Conservation (phyloP, 2,113 vertebrate genomes). For the Martes martes region DNA sequence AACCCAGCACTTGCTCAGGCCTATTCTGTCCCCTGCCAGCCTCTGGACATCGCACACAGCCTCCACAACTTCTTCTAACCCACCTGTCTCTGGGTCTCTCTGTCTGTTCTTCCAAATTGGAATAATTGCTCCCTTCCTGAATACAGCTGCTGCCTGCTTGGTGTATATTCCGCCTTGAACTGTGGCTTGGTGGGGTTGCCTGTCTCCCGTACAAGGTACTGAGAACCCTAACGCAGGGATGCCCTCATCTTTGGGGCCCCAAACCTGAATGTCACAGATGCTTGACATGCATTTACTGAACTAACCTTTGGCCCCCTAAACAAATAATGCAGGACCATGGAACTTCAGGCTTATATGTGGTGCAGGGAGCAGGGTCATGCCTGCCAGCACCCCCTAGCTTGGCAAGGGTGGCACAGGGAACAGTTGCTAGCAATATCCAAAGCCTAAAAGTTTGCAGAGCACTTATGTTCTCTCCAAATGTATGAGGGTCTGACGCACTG, state of each 20-base stretch:
- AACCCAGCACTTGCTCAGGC: not conserved
- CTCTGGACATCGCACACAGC: not conserved
- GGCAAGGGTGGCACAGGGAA: not conserved
- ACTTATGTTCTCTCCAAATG: not conserved
- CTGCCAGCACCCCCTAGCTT: not conserved
- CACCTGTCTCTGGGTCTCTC: not conserved
- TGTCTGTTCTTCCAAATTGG: not conserved
- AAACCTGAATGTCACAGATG: not conserved
- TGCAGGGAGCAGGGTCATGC: fast-evolving
- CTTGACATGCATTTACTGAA: not conserved
- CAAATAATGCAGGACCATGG: not conserved
- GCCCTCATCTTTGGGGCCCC: not conserved
- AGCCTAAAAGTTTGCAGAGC: not conserved
- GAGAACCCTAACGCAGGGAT: not conserved
- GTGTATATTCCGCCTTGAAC: not conserved
- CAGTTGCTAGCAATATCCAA: not conserved
- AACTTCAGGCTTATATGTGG: not conserved
- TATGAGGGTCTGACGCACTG: not conserved
- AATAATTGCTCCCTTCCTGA: not conserved
- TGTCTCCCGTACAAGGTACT: not conserved
- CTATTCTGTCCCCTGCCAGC: not conserved
- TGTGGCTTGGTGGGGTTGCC: not conserved
- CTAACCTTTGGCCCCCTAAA: not conserved
- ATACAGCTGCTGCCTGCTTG: not conserved
- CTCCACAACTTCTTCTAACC: not conserved